These are phyloP conservation scores for Grapholita molesta DNA, from an alignment of 1,140 invertebrate species.

Conservation along the genomic window DNA sequence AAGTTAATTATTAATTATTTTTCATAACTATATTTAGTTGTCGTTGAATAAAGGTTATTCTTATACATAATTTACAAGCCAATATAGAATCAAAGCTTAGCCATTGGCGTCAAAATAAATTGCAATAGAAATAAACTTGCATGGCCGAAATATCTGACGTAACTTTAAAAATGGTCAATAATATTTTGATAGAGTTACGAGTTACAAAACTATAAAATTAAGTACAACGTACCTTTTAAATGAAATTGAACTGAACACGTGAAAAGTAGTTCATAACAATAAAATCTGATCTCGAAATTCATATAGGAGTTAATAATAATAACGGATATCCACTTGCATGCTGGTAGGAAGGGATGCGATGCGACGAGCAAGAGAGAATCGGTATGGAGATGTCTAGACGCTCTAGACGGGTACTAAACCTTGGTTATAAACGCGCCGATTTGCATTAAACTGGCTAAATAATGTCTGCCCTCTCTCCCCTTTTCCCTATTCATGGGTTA, in stretches of 20 bases:
- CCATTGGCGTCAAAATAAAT: background rate
- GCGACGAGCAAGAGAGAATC: background rate
- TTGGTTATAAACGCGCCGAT: conserved; percentile 9
- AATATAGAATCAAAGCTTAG: background rate
- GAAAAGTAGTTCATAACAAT: no score
- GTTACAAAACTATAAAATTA: no score
- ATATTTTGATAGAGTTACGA: no score
- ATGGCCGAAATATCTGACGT: background rate
- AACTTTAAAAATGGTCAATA: no score
- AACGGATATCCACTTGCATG: background rate
- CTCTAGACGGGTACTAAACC: conserved; percentile 11
- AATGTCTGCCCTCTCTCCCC: conserved; percentile 2
- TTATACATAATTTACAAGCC: background rate
- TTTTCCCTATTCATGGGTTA: conserved; percentile 4
- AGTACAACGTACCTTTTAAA: no score
- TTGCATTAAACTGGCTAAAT: conserved; percentile 9
- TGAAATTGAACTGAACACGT: no score
- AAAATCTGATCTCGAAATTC: background rate
- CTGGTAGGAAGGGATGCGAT: background rate
- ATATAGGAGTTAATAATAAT: background rate
- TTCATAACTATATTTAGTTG: no score
- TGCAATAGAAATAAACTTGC: background rate
- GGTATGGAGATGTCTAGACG: background rate
- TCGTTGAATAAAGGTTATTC: no score
- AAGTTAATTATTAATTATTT: no score